Percentiles rank a stretch among this genome's conserved stretches.
These are phyloP conservation scores for Aleiodes testaceus DNA, from an alignment of 2,888 invertebrate species.

Conservation along the genomic window DNA sequence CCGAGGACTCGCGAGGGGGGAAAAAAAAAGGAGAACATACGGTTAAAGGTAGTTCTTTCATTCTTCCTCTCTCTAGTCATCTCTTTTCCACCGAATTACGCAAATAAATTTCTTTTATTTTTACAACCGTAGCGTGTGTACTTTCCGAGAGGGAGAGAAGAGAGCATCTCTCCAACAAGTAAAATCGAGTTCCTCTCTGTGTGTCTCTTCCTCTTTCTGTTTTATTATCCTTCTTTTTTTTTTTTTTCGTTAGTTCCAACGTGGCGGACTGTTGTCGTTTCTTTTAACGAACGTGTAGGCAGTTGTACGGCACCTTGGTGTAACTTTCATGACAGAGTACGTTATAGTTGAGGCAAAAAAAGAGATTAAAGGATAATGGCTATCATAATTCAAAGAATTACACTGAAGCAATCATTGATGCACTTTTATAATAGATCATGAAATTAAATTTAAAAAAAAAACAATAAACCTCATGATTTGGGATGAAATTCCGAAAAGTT, in stretches of 20 bases:
- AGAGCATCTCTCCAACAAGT: slow-evolving; percentile 41
- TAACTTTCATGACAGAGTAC: slow-evolving; percentile 5
- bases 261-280: slow-evolving; percentile 38
- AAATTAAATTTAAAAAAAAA: background rate
- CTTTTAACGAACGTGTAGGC: slow-evolving; percentile 37
- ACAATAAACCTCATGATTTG: no score
- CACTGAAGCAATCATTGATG: background rate
- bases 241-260: slow-evolving; percentile 12
- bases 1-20: slow-evolving; percentile 49
- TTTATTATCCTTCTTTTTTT: slow-evolving; percentile 31
- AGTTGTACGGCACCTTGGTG: slow-evolving; percentile 28
- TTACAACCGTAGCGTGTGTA: slow-evolving; percentile 57
- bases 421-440: no score
- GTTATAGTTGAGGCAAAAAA: slow-evolving; percentile 1
- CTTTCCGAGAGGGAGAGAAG: slow-evolving; percentile 30
- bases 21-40: slow-evolving; percentile 57
- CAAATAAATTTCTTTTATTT: slow-evolving; percentile 72
- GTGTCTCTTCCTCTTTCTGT: slow-evolving; percentile 32
- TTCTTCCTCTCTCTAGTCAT: slow-evolving; percentile 47
- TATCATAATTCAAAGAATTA: background rate
- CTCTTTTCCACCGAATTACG: slow-evolving; percentile 67
- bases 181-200: slow-evolving; percentile 41
- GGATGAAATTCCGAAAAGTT: slow-evolving; percentile 30
- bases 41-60: slow-evolving; percentile 48
- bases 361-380: slow-evolving; percentile 25